Base-by-base conservation (phyloP, 2,797 vertebrate species). In the Rhinophrynus dorsalis region DNA sequence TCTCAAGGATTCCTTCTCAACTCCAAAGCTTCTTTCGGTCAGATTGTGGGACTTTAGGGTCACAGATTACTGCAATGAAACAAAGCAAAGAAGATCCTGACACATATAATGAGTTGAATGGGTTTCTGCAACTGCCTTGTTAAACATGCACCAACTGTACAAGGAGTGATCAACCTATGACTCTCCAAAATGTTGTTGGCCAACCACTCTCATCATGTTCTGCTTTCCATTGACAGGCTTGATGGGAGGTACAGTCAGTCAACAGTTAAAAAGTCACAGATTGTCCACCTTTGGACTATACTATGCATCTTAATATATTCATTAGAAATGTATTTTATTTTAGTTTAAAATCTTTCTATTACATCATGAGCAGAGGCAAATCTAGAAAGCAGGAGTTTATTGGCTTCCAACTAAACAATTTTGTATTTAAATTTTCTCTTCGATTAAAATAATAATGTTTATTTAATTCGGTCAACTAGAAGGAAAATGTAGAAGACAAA, bases 41-140 rank as follows among this genome's bases (percentile, higher is more conserved):
- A 93, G 92, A 95, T 87, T 93, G 91, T 94, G 93, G 92, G 89
- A 94, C 92, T 95, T 94, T 95, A 94, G 91, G 92, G 91, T 94
- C 93, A 88, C 90, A 92, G 89, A 93, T 93, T 92, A 94, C 94
- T 96, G 93, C 90, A 95, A 95, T 95, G 94, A 95, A 89, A 95
- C 90, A 93, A 94, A 95, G 91, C 92, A 93, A 95, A 89, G 78
- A 82, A 94, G 89, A 91, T 92, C 94, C 93, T 95, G 90, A 94
- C 91, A 94, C 89, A 93, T 81, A 86, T 79, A 93, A 95, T 92
- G 93, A 92, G 90, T 86, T 92, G 88, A 89, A 92, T 92, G 90
- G 86, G 84, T 83, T 85, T 86, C 90, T 89, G 80, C 68, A 87
- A 80, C 84, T 87, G 81, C 84, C 86, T 88, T 89, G 77, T 82